A percentile compares a stretch with the other conserved stretches of the same genome.
Conservation (phyloP, 2,888 invertebrate genomes). For the Watsonalla cultraria region DNA sequence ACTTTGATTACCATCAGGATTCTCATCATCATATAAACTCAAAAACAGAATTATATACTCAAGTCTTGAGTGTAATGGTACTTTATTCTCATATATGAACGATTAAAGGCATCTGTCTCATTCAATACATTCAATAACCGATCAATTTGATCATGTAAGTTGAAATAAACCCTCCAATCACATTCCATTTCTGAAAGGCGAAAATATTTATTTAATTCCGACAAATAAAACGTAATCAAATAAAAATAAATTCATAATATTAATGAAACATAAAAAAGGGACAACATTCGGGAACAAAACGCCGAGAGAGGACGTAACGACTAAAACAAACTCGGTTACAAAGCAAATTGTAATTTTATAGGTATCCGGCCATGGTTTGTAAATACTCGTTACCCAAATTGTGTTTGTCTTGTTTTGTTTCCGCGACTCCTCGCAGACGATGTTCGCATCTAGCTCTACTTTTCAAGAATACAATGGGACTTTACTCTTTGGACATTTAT, state of each 20-base stretch:
- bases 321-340: conserved; percentile 32
- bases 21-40: no score
- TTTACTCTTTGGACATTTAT: not conserved
- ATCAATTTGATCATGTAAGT: not conserved
- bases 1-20: no score
- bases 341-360: conserved; percentile 48
- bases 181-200: not conserved
- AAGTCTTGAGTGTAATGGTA: no score
- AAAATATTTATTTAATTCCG: not conserved
- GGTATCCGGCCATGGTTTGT: conserved; percentile 35
- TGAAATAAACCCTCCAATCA: not conserved
- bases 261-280: conserved; percentile 1
- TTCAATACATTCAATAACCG: no score
- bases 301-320: conserved; percentile 22
- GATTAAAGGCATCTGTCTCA: no score
- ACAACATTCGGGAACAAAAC: conserved; percentile 16
- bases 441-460: conserved; percentile 25
- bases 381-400: conserved; percentile 59
- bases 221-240: conserved; percentile 6
- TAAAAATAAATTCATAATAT: conserved; percentile 3
- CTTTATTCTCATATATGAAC: no score
- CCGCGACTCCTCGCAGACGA: conserved; percentile 22
- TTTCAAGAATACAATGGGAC: not conserved
- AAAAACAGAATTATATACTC: no score
- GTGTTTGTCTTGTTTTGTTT: conserved; percentile 50